Conservation (phyloP, 2,888 invertebrate genomes). For the Salpingus planirostris region DNA sequence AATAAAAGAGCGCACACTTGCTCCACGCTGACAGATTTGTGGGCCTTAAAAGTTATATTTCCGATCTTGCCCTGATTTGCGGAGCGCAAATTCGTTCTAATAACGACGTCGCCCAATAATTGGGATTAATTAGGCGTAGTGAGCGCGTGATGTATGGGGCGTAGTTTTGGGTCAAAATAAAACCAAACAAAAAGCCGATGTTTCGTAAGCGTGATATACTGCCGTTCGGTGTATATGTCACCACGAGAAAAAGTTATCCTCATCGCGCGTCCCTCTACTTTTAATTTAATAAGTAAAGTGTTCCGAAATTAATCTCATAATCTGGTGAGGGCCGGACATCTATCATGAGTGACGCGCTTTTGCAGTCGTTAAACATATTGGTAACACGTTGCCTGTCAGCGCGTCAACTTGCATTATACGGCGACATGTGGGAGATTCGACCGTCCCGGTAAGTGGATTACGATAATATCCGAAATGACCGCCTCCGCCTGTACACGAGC, state of each 20-base stretch:
- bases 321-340: slow-evolving; percentile 22
- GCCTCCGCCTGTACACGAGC: no score
- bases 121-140: no score
- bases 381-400: slow-evolving; percentile 25
- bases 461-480: no score
- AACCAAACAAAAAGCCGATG: slow-evolving; percentile 7
- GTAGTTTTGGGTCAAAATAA: slow-evolving; percentile 1
- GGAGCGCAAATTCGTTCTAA: no score
- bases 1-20: no score
- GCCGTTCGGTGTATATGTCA: slow-evolving; percentile 6
- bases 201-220: slow-evolving; percentile 7
- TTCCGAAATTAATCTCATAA: slow-evolving; percentile 27
- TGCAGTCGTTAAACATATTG: slow-evolving; percentile 25
- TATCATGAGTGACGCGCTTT: slow-evolving; percentile 25
- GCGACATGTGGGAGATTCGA: slow-evolving; percentile 18
- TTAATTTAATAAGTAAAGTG: slow-evolving; percentile 29
- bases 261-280: slow-evolving; percentile 11
- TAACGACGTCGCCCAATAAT: no score
- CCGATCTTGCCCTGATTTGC: no score
- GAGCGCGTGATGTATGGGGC: no score
- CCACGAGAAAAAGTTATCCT: slow-evolving; percentile 3
- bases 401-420: slow-evolving; percentile 19
- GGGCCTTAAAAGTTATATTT: no score
- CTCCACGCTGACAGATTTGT: no score
- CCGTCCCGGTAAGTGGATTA: slow-evolving; percentile 23